Evolutionary conservation across 2,888 invertebrate species (phyloP), one percentile per base, ranked within the genome.

Genomic region (Melieria crassipennis): DNA sequence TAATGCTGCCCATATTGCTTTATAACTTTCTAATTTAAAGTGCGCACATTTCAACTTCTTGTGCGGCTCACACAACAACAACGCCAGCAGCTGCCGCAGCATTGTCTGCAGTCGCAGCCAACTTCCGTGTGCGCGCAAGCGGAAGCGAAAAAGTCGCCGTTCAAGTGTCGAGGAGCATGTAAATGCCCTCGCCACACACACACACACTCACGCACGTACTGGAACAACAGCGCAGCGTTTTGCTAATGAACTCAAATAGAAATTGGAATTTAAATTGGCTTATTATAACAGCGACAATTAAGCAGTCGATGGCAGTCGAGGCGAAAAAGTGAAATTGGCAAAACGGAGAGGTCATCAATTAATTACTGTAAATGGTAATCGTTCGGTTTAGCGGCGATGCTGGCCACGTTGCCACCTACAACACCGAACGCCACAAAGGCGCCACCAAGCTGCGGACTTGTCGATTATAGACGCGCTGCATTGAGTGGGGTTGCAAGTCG

Each of bases 181-280:
- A 50, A 11, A 10, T 50, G 50, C 1, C 11, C 7, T 50, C 11
- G 9, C 11, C 50, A 9, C 11, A 50, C 11, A 11, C 3, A 50
- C 50, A 50, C 50, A 50, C 50, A 50, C 11, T 9, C 11, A 50
- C 11, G 50, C 50, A 11, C 11, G 50, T 50, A 50, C 50, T 10
- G 11, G 3, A 50, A 50, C 9, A 50, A 50, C 9, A 10, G 50
- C 11, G 50, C 50, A 50, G 11, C 45, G 65, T 66, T 69, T 67
- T 66, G 58, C 70, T 71, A 73, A 72, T 69, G 75, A 71, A 75
- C 69, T 73, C 71, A 71, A 76, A 75, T 73, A 72, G 74, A 76
- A 75, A 76, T 75, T 75, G 76, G 75, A 75, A 76, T 75, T 76
- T 75, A 69, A 75, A 69, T 76, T 75, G 61, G 69, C 69, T 69